These are phyloP conservation scores for Hetaerina americana DNA, from an alignment of 1,140 invertebrate genomes.

Conservation along the genomic window DNA sequence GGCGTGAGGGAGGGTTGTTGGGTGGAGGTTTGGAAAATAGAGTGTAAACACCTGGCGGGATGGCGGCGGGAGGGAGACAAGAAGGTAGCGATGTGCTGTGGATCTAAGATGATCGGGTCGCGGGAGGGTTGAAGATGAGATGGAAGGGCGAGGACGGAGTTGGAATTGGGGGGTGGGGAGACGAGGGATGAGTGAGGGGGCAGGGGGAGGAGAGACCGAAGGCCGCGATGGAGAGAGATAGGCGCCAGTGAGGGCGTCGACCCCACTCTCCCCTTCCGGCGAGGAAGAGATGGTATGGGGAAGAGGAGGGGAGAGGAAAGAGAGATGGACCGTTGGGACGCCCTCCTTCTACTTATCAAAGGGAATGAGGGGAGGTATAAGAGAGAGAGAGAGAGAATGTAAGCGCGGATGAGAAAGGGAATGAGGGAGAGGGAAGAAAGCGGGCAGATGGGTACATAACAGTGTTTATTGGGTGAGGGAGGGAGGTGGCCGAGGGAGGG, in stretches of 20 bases:
- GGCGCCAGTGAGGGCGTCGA: not conserved
- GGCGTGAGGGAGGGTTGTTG: not conserved
- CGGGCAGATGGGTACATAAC: too few species aligned
- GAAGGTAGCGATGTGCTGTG: not conserved
- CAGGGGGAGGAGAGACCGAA: not conserved
- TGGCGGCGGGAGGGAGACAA: not conserved
- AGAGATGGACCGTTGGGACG: not conserved
- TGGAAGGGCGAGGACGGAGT: not conserved
- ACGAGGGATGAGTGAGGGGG: not conserved
- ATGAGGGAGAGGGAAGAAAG: not conserved
- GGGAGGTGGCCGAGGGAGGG: not conserved
- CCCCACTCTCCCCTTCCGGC: not conserved
- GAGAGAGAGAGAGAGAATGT: not conserved
- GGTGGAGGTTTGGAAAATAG: not conserved
- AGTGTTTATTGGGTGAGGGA: too few species aligned
- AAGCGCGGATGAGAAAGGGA: not conserved
- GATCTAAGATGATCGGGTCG: not conserved
- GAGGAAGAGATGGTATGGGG: too few species aligned
- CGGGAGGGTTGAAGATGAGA: not conserved
- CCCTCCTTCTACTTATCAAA: not conserved
- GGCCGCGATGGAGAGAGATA: not conserved
- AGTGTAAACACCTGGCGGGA: not conserved
- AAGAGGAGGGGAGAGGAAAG: too few species aligned
- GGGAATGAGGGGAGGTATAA: not conserved
- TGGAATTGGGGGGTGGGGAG: not conserved